These are phyloP conservation scores for Cynopterus sphinx DNA, from an alignment of 2,797 vertebrate genomes.

Conservation along the genomic window DNA sequence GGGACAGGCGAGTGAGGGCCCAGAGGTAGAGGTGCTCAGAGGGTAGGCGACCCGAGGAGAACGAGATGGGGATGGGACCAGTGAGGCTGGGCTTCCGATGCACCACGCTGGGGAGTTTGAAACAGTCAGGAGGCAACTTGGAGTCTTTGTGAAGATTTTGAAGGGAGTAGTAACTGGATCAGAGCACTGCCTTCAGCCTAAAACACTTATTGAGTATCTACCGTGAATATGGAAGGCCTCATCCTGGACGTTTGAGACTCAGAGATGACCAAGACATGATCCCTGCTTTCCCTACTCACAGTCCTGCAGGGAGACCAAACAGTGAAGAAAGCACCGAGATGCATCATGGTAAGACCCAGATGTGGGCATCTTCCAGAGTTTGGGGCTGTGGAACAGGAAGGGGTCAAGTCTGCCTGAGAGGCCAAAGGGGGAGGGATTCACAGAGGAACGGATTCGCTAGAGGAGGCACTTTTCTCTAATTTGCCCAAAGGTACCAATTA, in stretches of 20 bases:
- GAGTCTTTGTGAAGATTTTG: not conserved
- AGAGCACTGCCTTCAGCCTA: not conserved
- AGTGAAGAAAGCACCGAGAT: not conserved
- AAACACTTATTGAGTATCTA: not conserved
- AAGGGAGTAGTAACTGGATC: not conserved
- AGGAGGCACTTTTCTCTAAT: not conserved
- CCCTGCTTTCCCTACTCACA: not conserved
- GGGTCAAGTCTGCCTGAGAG: not conserved
- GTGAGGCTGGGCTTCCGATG: accelerated
- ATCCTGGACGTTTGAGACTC: not conserved
- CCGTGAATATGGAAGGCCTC: not conserved
- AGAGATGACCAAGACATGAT: not conserved
- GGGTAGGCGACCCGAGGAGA: not conserved
- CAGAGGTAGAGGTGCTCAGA: not conserved
- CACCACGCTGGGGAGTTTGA: not conserved
- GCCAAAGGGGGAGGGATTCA: too few relatives aligned
- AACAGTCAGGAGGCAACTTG: not conserved
- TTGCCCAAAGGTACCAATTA: not conserved
- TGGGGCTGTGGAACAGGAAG: not conserved
- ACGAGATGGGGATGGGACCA: not conserved
- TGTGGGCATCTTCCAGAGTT: accelerated
- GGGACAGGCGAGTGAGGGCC: not conserved
- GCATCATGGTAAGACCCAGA: not conserved
- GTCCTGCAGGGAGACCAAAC: not conserved
- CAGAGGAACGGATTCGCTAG: not conserved